phyloP scores from a whole-genome alignment of 2,888 invertebrate genomes.

The Drosophila fulvimacula region DNA sequence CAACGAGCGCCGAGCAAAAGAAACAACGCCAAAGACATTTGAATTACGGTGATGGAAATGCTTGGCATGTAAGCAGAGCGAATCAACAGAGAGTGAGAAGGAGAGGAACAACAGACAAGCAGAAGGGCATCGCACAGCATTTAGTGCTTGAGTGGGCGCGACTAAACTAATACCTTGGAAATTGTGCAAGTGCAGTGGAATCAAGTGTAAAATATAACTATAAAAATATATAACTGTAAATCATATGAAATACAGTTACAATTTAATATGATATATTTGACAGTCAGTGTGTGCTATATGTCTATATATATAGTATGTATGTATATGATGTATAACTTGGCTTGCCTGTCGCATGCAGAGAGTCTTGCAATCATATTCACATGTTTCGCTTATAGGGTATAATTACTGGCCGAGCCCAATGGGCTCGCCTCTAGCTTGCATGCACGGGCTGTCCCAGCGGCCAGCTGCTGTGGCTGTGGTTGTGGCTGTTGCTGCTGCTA shows the following conservation, averaged over 20 bases:
- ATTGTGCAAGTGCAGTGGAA: not conserved
- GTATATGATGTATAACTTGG: too few species aligned
- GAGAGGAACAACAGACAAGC: not conserved
- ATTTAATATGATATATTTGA: too few species aligned
- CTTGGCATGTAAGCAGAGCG: constrained; percentile 21
- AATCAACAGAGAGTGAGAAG: not conserved
- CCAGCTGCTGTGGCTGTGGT: constrained; percentile 13
- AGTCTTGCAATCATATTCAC: not conserved
- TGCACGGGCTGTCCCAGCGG: constrained; percentile 17
- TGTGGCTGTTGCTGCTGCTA: constrained; percentile 16
- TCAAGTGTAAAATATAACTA: not conserved
- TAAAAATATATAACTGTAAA: not conserved
- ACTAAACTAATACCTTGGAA: constrained; percentile 10
- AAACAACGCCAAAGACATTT: constrained; percentile 21
- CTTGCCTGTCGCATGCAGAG: not conserved
- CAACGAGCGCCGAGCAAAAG: constrained; percentile 37
- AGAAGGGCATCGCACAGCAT: constrained; percentile 5
- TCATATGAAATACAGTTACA: too few species aligned
- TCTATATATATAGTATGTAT: too few species aligned
- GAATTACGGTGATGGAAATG: constrained; percentile 25
- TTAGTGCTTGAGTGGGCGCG: not conserved
- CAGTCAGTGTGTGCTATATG: too few species aligned
- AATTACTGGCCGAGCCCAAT: constrained; percentile 16
- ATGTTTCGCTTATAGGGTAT: constrained; percentile 15
- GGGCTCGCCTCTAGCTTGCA: constrained; percentile 29